Base-by-base conservation (phyloP, 2,888 invertebrate genomes). In the Pachliopta kotzebuea region DNA sequence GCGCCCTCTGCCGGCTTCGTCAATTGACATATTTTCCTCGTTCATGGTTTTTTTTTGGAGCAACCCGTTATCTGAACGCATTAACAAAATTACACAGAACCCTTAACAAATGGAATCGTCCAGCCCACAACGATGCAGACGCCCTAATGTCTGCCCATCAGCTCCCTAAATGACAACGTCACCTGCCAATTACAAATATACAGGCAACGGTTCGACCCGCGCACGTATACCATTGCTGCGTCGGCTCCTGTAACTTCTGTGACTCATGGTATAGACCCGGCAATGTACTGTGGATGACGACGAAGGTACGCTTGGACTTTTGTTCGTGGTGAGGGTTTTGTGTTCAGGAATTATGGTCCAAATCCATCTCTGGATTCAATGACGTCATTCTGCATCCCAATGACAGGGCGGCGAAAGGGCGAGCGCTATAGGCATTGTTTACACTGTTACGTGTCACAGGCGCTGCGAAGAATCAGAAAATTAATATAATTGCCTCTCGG, bases 101-200 rank as follows among this genome's bases (percentile, higher is more conserved):
- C 86, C 86, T 81, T 80, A 79, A 80, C 85, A 87, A 90, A 89
- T 87, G 87, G 86, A 81, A 83, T 75, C 77, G 76, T 75, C 76
- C 76, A 76, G 76, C 78, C 80, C 84, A 83, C 85, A 84, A 84
- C 81, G 76, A 76, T 78, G 84, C 87, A 90, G 90, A 90, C 90
- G 78, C 84, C 83, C 85, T 90, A 90, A 90, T 90, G 90, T 88
- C 80, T 80, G 80, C 84, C 90, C 89, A 90, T 90, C 89, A 89
- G 85, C 76, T 75, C 84, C 83, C 85, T 87, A 89, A 90, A 90
- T 87, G 88, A 86, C 82, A 82, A 86, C 87, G 88, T 89, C 89
- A 88, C 81, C 85, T 84, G 81, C 81, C 87, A 85, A 88, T 87
- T 86, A 83, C 79, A 67, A 63, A 58, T 58, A 68, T 64, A 66